A percentile compares a stretch with the other conserved stretches of the same genome.
phyloP scores from a whole-genome alignment of 1,140 invertebrate genomes.

The Diploscapter pachys region DNA sequence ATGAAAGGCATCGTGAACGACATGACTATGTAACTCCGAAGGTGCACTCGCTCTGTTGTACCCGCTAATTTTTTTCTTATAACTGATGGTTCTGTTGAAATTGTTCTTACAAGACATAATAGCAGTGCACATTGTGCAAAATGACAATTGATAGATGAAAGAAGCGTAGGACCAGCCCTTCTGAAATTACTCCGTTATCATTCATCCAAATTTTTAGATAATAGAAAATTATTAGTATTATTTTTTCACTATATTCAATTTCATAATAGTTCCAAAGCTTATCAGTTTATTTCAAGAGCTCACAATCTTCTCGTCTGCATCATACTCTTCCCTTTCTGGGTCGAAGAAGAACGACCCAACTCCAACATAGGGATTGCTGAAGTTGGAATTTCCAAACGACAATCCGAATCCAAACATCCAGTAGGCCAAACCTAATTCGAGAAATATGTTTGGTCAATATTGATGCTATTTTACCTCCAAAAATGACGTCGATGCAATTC shows the following conservation, averaged over 20 bases:
- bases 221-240: background rate
- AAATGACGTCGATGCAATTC: conserved; percentile 83
- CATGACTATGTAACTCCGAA: conserved; percentile 83
- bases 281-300: too few relatives aligned
- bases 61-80: conserved; percentile 51
- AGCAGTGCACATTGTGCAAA: conserved; percentile 61
- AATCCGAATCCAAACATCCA: conserved; percentile 92
- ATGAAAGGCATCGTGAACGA: conserved; percentile 78
- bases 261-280: too few relatives aligned
- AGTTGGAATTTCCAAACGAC: conserved; percentile 72
- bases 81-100: background rate
- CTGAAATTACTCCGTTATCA: conserved; percentile 14
- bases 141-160: conserved; percentile 60
- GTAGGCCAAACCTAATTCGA: conserved; percentile 71
- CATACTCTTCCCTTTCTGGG: conserved; percentile 36
- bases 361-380: conserved; percentile 72
- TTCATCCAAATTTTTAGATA: conserved; percentile 2
- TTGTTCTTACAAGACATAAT: conserved; percentile 56
- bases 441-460: background rate
- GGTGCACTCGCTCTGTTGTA: conserved; percentile 72
- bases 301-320: too few relatives aligned
- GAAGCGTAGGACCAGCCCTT: conserved; percentile 58
- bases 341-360: conserved; percentile 64
- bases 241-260: background rate
- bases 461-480: conserved; percentile 66